Conservation (phyloP, 2,888 invertebrate genomes). For the Pyrocoelia pectoralis region DNA sequence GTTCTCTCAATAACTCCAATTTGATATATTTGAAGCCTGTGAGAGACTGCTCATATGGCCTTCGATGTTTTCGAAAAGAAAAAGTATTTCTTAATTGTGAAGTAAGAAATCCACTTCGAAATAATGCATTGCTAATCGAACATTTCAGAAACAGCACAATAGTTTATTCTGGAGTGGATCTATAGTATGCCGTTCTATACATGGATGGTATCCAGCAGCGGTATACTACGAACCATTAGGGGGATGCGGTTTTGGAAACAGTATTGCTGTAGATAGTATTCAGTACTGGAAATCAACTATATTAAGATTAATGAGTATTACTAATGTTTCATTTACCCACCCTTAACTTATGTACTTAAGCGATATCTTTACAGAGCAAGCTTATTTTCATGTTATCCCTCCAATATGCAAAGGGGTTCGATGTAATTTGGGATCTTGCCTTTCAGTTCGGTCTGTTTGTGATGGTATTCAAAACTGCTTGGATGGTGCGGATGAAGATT, state of each 20-base stretch:
- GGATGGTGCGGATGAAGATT: slow-evolving; percentile 72
- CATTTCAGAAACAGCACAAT: slow-evolving; percentile 24
- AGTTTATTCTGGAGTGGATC: slow-evolving; percentile 68
- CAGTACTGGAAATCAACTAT: slow-evolving; percentile 65
- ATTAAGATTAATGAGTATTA: slow-evolving; percentile 62
- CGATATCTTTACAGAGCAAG: slow-evolving; percentile 22
- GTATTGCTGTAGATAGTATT: slow-evolving; percentile 63
- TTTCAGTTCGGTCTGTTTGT: slow-evolving; percentile 67
- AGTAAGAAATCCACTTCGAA: slow-evolving; percentile 27
- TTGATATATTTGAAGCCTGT: slow-evolving; percentile 63
- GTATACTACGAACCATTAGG: slow-evolving; percentile 68
- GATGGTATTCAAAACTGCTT: slow-evolving; percentile 75
- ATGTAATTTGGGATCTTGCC: slow-evolving; percentile 75
- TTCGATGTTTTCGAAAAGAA: slow-evolving; percentile 64
- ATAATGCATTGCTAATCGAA: neutral
- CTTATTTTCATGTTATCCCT: slow-evolving; percentile 34
- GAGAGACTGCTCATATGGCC: slow-evolving; percentile 62
- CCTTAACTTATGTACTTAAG: no score
- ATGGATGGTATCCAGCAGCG: slow-evolving; percentile 78
- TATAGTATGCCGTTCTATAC: slow-evolving; percentile 70
- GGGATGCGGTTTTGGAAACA: slow-evolving; percentile 62
- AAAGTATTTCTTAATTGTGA: slow-evolving; percentile 31
- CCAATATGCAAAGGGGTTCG: slow-evolving; percentile 67
- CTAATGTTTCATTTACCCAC: no score
- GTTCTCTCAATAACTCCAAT: slow-evolving; percentile 62